Base-by-base conservation (phyloP, 2,888 invertebrate genomes). In the Ophion obscuratus region DNA sequence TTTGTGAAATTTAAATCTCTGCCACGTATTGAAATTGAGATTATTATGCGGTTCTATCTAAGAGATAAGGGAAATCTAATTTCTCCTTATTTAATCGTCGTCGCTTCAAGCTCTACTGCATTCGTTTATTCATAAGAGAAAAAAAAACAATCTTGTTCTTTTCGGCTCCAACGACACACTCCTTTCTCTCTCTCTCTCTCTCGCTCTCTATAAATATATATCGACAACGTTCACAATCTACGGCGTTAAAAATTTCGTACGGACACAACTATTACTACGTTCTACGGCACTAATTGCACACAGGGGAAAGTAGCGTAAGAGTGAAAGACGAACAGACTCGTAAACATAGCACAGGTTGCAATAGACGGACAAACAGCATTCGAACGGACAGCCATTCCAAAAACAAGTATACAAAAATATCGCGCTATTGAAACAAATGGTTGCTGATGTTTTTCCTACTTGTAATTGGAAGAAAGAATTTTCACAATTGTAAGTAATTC, bases 321-420 rank as follows among this genome's bases (percentile, higher is more conserved):
- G 24, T 31, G 31, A 31, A 2, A 31, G 4, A 31, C 31, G 31
- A 31, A 31, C 31, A 53, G 53, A 53, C 53, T 24, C 17, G 53
- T 47, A 74, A 59, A 62, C 62, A 74, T 59, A 74, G 59, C 74
- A 47, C 59, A 44, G 44, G 71, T 53, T 53, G 61, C 40, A 40
- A 44, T 14, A 7, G n/a, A 62, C n/a, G 59, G 40, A 24, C 11
- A 59, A 61, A 74, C 57, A 44, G n/a, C 44, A 36, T 0, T 74
- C 73, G 73, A 27, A 57, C 57, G n/a, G 27, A 71, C n/a, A 73
- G 57, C 36, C 31, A 57, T 27, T 14, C 31, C 31, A 7, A 14
- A 57, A 71, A 71, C 14, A 17, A n/a, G 11, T n/a, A n/a, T 40
- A 11, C 6, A 67, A 11, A 36, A 67, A 67, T 9, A n/a, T 6